These are phyloP conservation scores for Tokudaia muenninki DNA, from an alignment of 2,797 vertebrate species.

Conservation along the genomic window DNA sequence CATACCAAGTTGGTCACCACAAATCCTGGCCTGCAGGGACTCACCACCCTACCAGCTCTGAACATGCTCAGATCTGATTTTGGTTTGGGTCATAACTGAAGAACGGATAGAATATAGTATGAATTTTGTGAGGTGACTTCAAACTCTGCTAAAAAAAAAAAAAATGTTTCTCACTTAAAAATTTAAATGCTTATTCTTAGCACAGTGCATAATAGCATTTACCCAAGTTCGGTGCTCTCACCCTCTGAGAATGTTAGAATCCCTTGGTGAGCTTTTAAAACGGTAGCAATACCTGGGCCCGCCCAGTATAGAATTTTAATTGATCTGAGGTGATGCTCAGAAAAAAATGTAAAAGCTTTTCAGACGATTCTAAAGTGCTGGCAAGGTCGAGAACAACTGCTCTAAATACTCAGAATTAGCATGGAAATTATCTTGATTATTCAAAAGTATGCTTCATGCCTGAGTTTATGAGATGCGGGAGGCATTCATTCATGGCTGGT, in stretches of 20 bases:
- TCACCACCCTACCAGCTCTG: not conserved
- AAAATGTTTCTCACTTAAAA: slow-evolving; percentile 49
- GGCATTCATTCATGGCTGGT: not conserved
- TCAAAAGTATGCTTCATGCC: slow-evolving; percentile 20
- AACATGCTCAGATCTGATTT: slow-evolving; percentile 64
- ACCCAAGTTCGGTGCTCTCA: slow-evolving; percentile 47
- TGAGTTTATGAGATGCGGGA: slow-evolving; percentile 18
- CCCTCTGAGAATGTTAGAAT: slow-evolving; percentile 34
- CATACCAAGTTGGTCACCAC: not conserved
- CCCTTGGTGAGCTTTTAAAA: slow-evolving; percentile 65
- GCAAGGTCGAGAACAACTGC: slow-evolving; percentile 38
- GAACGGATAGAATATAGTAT: slow-evolving; percentile 61
- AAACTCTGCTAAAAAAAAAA: slow-evolving; percentile 64
- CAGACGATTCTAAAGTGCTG: slow-evolving; percentile 31
- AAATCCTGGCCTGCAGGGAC: slow-evolving; percentile 21
- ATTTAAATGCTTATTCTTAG: slow-evolving; percentile 64
- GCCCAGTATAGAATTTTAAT: slow-evolving; percentile 68
- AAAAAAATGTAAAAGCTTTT: slow-evolving; percentile 60
- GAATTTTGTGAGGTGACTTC: slow-evolving; percentile 69
- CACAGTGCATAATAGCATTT: slow-evolving; percentile 58
- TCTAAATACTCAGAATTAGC: slow-evolving; percentile 56
- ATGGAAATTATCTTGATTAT: slow-evolving; percentile 55
- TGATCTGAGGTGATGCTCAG: slow-evolving; percentile 68
- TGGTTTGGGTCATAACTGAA: slow-evolving; percentile 65
- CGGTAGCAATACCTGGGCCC: slow-evolving; percentile 28